Evolutionary conservation across 1,140 invertebrate species (phyloP), one percentile per base, ranked within the genome.

Genomic region (Oncopodura yosiiana): DNA sequence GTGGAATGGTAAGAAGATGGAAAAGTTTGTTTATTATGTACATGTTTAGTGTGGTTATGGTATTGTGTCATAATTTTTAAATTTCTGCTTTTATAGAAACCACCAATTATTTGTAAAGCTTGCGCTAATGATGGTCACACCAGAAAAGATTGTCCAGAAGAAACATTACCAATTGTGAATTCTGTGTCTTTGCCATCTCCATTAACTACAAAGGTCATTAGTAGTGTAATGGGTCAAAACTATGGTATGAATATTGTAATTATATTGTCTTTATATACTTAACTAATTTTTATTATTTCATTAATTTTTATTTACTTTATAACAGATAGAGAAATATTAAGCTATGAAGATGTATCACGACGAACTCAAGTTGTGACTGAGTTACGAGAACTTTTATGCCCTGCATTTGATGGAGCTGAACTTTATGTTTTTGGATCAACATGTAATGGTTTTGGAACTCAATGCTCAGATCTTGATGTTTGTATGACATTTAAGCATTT

Each of bases 401-500:
- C 46, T 12, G 54, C 56, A 2, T 71, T 65, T 61, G 60, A 66
- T 66, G 70, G 72, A 59, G 21, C 58, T 75, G 60, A 67, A 12
- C 62, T 81, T 1, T 55, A 67, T 24, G 60, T 79, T 45, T 81
- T 81, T 74, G 80, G 80, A 2, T 81, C 80, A 2, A 78, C 77
- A 0, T 70, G 69, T 53, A 81, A 81, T 73, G 79, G 80, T 4
- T 81, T 81, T 71, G 79, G 78, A 3, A 74, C 78, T 58, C 65
- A 66, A 29, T 65, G 70, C 11, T 79, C 77, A 63, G 80, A 81
- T 67, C 66, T 81, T 24, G 80, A 81, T 64, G 74, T 81, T 34
- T 81, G 78, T 64, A 62, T 81, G 45, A 78, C 75, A 6, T 77
- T 81, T 64, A 63, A 65, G 23, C 65, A 68, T 44, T 66, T 69